Evolutionary conservation across 2,888 invertebrate species (phyloP).

Genomic region (Panorpa germanica): DNA sequence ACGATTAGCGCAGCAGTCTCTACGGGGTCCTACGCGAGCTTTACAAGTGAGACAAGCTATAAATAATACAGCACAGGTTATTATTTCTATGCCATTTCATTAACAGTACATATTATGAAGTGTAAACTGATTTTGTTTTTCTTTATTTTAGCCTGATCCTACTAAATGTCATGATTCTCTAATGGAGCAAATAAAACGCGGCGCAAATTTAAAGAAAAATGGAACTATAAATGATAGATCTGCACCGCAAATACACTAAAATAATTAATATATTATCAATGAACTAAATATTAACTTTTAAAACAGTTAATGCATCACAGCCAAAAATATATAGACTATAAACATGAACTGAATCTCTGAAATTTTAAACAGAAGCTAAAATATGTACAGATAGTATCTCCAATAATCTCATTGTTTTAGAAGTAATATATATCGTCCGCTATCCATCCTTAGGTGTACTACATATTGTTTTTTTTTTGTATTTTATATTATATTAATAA

Average conservation of each 20-base stretch:
- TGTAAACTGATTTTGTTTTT: constrained; percentile 7
- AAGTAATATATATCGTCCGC: no score
- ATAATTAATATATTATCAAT: constrained; percentile 12
- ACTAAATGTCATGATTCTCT: constrained; percentile 66
- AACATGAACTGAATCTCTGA: no score
- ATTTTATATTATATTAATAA: no score
- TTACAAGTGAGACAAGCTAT: constrained; percentile 52
- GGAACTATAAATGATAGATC: constrained; percentile 45
- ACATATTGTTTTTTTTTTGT: no score
- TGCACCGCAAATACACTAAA: constrained; percentile 67
- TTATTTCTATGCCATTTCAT: constrained; percentile 13
- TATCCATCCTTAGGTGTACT: no score
- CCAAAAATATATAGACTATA: no score
- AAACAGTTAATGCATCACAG: no score
- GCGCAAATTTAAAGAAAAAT: constrained; percentile 64
- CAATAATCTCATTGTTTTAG: no score
- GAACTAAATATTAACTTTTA: no score
- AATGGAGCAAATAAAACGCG: constrained; percentile 87
- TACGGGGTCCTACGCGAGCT: constrained; percentile 34
- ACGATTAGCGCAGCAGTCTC: constrained; percentile 45
- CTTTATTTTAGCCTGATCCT: constrained; percentile 45
- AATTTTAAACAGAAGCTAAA: no score
- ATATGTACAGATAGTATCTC: no score
- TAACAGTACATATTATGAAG: constrained; percentile 1
- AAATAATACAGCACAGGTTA: constrained; percentile 49